phyloP scores from a whole-genome alignment of 30 jellyfish, hydroid and myxozoan species.

The Chironex yamaguchii region DNA sequence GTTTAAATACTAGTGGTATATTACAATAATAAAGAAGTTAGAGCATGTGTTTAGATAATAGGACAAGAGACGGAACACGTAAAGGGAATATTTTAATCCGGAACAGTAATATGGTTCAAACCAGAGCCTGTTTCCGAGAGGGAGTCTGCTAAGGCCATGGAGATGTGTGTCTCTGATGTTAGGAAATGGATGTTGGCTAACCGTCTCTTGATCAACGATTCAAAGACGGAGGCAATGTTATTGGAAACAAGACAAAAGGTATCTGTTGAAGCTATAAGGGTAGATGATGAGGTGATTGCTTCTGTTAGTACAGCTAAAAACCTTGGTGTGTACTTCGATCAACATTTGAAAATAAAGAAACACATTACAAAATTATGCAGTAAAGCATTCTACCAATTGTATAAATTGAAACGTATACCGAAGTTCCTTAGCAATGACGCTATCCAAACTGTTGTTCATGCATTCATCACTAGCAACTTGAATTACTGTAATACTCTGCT shows the following conservation, averaged over 20 bases:
- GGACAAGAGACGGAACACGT: no score
- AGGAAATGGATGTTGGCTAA: constrained; percentile 24
- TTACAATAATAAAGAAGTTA: not conserved
- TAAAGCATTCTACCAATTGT: constrained; percentile 3
- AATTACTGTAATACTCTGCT: constrained; percentile 61
- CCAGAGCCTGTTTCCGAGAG: constrained; percentile 56
- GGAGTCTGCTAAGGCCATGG: constrained; percentile 55
- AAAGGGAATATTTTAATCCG: not conserved
- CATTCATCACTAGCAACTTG: constrained; percentile 57
- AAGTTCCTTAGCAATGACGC: constrained; percentile 44
- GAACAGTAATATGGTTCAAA: constrained; percentile 67
- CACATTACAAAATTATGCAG: constrained; percentile 6
- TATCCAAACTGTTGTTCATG: constrained; percentile 57
- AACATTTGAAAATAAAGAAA: constrained; percentile 8
- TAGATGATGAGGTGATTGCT: constrained; percentile 44
- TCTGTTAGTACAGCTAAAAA: constrained; percentile 12
- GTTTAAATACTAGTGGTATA: no score
- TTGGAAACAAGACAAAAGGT: constrained; percentile 37
- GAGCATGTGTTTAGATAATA: not conserved
- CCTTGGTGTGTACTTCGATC: constrained; percentile 31
- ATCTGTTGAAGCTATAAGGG: constrained; percentile 30
- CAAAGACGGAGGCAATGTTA: constrained; percentile 55
- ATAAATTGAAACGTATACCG: constrained; percentile 31
- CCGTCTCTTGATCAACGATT: constrained; percentile 43
- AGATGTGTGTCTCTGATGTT: constrained; percentile 49